Evolutionary conservation across 2,113 vertebrate species (phyloP), one percentile per base, ranked within the genome.

Genomic region (Ptilonorhynchus violaceus): DNA sequence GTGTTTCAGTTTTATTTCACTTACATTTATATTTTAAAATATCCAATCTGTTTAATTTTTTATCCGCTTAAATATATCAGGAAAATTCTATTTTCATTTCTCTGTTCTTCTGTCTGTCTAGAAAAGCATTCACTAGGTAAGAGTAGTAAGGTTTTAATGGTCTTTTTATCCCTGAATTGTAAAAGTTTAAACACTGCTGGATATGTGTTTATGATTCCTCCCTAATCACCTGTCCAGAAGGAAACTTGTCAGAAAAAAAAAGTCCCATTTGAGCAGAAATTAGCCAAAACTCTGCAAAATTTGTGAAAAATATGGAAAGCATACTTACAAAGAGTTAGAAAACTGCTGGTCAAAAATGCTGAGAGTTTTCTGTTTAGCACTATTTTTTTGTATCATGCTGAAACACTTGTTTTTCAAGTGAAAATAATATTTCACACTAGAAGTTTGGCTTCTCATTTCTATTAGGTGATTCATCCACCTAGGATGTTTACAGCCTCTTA

Each of bases 371-470:
- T 47, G 0, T 55, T 78, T n/a, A 63, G 2, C 2, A 7, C 1
- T 52, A 11, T 17, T 28, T 5, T 7, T 23, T 10, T 31, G 6
- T 3, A 25, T 30, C 7, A 3, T 13, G 4, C 4, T 73, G 8
- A 5, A 66, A 16, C 44, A 5, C 4, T 67, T 88, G 14, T 13
- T 74, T 69, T 74, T 80, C 14, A 46, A 8, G 12, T 56, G 37
- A 67, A 67, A 62, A 67, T 33, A 73, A 7, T 39, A 49, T 66
- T 39, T 66, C 18, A 24, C 8, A 14, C 4, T 35, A 30, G 11
- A 66, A 73, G 37, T 64, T n/a, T 64, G 25, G 6, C 8, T 85
- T 73, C 27, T 23, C 1, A 2, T 75, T 88, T 88, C 50, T 50
- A 25, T 63, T 72, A 13, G 20, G 10, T 62, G 3, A 3, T 20